Evolutionary conservation across 2,888 invertebrate genomes (phyloP), one percentile per base, ranked within the genome.

Genomic region (Allygus modestus): DNA sequence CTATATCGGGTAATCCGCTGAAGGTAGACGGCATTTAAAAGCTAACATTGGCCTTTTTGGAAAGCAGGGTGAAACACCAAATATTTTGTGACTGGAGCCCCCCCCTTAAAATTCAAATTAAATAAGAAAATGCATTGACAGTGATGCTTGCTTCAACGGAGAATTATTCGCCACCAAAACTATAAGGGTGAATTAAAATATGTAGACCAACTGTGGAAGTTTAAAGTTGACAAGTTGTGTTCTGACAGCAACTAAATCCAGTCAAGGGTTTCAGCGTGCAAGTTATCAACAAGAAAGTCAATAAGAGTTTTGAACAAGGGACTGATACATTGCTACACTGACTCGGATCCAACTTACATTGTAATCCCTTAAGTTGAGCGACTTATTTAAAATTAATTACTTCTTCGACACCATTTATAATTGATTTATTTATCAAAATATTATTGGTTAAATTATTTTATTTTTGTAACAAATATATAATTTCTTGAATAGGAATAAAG

Each of bases 251-350:
- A 54, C 54, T 23, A 54, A n/a, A 51, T 9, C 51, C 51, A 51
- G 51, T 51, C 51, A 17, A 54, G 54, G 20, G 54, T n/a, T 11
- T 54, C 11, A 23, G 20, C 54, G 20, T 54, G 54, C 5, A 54
- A 54, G 20, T 54, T 54, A 54, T 23, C 54, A 54, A 54, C 54
- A 20, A 4, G 46, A 15, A 65, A 65, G 65, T 65, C 65, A 65
- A 65, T 65, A 65, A 28, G 15, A 65, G 28, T 4, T 20, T 46
- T 58, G 58, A 58, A 58, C 58, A 58, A 58, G 23, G 23, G 58
- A 28, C 31, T 28, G 65, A 65, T 65, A 15, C 31, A 65, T 65
- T 65, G 65, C 65, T 31, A 4, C 9, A 9, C 54, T 23, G 20
- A 2, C 46, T 7, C 1, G 12, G 46, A 9, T 46, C 17, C 46